Evolutionary conservation across 2,113 vertebrate species (phyloP).

Genomic region (Circaetus cinerascens): DNA sequence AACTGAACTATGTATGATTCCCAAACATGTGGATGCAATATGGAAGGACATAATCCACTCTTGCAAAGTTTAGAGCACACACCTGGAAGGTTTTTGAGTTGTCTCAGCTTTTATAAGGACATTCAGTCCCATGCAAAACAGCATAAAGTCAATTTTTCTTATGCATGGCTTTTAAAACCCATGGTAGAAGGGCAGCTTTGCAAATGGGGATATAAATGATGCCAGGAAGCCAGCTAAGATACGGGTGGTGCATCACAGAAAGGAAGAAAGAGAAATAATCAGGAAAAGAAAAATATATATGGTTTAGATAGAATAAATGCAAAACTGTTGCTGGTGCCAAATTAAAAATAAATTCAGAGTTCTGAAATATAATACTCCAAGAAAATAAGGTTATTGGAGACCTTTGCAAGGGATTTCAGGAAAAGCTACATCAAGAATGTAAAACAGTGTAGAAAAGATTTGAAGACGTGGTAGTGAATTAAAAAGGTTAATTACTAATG

Average conservation of each 20-base stretch:
- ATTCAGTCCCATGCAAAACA: not conserved
- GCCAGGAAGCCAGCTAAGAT: not conserved
- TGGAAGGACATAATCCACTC: not conserved
- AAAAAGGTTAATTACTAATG: slow-evolving; percentile 13
- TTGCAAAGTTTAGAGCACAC: not conserved
- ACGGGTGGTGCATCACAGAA: not conserved
- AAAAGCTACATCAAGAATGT: not conserved
- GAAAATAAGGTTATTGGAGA: not conserved
- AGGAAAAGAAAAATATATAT: not conserved
- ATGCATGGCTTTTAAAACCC: rapidly evolving
- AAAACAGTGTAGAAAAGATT: not conserved
- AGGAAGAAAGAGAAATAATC: not conserved
- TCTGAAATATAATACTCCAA: not conserved
- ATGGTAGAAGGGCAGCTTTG: not conserved
- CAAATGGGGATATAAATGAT: not conserved
- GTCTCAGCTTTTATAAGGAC: not conserved
- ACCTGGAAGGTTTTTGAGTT: not conserved
- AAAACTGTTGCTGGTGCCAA: not conserved
- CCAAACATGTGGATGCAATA: not conserved
- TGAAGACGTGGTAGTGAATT: not conserved
- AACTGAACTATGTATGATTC: not conserved
- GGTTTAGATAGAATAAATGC: not conserved
- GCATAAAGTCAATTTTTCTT: not conserved
- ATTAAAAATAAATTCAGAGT: not conserved
- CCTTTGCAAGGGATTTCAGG: not conserved